Conservation (phyloP, 2,797 vertebrate genomes). For the Spinus pinus region DNA sequence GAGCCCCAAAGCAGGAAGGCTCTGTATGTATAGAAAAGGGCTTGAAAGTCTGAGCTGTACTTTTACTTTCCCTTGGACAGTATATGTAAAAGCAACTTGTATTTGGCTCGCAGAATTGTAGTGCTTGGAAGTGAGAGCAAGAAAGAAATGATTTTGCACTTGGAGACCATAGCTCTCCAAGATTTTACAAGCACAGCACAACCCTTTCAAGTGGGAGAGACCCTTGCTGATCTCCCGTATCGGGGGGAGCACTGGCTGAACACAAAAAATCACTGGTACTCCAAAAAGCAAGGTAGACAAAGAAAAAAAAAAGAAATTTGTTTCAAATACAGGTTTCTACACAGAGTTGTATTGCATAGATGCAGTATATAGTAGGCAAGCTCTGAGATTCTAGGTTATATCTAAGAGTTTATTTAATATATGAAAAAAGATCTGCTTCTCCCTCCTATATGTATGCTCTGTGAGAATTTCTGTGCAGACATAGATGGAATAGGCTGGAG, state of each 20-base stretch:
- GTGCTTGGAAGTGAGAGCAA: background rate
- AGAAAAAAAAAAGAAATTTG: background rate
- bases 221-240: accelerated
- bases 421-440: background rate
- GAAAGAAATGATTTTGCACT: background rate
- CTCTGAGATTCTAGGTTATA: background rate
- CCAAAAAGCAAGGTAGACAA: background rate
- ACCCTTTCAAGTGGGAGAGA: background rate
- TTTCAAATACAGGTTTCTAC: background rate
- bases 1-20: background rate
- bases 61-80: background rate
- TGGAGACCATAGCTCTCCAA: background rate
- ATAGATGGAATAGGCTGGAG: background rate
- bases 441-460: background rate
- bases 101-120: background rate
- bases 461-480: background rate
- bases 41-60: background rate
- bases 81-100: background rate
- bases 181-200: background rate
- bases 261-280: background rate
- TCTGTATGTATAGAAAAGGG: background rate
- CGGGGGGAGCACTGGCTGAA: background rate
- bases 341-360: background rate
- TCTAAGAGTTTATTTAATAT: background rate
- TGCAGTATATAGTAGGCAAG: background rate